These are phyloP conservation scores for Ceramica pisi DNA, from an alignment of 2,888 invertebrate genomes.

Conservation along the genomic window DNA sequence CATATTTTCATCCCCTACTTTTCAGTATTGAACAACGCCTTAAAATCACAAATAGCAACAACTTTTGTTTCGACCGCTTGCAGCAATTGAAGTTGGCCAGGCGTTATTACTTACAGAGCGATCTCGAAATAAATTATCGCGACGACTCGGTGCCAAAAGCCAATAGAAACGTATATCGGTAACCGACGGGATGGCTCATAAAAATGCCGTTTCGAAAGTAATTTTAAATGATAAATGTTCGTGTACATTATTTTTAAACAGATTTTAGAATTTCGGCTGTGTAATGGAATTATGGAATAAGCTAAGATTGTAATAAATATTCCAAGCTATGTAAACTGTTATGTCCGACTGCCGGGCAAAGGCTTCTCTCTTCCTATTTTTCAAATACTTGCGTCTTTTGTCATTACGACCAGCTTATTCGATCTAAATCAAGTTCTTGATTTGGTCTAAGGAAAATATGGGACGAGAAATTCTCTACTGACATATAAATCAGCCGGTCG, in stretches of 20 bases:
- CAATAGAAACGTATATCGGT: constrained; percentile 49
- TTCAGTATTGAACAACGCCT: constrained; percentile 25
- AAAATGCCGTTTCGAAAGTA: constrained; percentile 53
- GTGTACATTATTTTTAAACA: constrained; percentile 27
- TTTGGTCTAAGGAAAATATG: too few species aligned
- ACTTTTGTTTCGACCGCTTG: constrained; percentile 25
- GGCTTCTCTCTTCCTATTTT: too few species aligned
- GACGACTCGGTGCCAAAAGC: constrained; percentile 48
- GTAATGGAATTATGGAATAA: not conserved
- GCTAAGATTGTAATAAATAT: not conserved
- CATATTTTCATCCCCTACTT: not conserved
- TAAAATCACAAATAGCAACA: constrained; percentile 29
- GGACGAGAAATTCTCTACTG: too few species aligned
- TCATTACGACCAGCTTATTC: too few species aligned
- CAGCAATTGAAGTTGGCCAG: constrained; percentile 38
- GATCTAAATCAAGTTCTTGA: too few species aligned
- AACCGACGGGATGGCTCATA: constrained; percentile 38
- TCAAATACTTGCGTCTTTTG: too few species aligned
- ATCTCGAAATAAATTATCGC: constrained; percentile 29
- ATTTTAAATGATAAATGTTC: constrained; percentile 54
- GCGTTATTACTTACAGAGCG: constrained; percentile 34
- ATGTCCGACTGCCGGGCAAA: too few species aligned
- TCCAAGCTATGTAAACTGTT: too few species aligned
- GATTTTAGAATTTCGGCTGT: constrained; percentile 17
- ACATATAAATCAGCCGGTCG: too few species aligned